Base-by-base conservation (phyloP, 1,140 invertebrate species). In the Drosophila insularis region DNA sequence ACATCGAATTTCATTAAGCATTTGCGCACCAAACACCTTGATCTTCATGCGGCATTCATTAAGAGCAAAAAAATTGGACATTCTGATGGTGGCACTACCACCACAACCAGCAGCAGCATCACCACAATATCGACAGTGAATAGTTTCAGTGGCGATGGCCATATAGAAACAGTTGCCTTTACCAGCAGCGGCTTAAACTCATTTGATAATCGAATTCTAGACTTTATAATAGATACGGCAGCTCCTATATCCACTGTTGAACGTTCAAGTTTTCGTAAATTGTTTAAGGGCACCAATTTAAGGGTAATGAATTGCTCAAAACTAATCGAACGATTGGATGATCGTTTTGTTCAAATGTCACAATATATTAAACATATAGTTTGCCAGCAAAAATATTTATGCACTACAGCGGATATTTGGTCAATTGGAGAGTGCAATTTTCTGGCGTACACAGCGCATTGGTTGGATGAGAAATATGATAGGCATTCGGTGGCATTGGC, bases 1-100 rank as follows among this genome's bases (percentile, higher is more conserved):
- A 74, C 72, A 21, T 74, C 72, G 7, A 74, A 74, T 21, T 74
- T 74, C 17, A 74, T 74, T 13, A 71, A 74, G n/a, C 72, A 74
- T 40, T 37, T 74, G 31, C 68, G 72, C 1, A 21, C 65, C 13
- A 70, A 61, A 37, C 72, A 74, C 4, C 21, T 14, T 19, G 68
- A 74, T 1, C 55, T 74, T 1, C 50, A 74, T 60, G 72, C 72
- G 0, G 50, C 39, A 10, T 74, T 74, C 13, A 14, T 71, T 13
- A 70, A 31, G 6, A 50, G 43, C 31, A 74, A 74, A 21, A 56
- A 74, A 53, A 4, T 37, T 23, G 66, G 54, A 1, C 31, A 39
- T 50, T 6, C 31, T 17, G 72, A 74, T 8, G 5, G 27, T 27
- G 27, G 5, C 27, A 27, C 21, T 2, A 21, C 27, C 27, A 19